Base-by-base conservation (phyloP, 1,140 invertebrate genomes). In the Triops longicaudatus region DNA sequence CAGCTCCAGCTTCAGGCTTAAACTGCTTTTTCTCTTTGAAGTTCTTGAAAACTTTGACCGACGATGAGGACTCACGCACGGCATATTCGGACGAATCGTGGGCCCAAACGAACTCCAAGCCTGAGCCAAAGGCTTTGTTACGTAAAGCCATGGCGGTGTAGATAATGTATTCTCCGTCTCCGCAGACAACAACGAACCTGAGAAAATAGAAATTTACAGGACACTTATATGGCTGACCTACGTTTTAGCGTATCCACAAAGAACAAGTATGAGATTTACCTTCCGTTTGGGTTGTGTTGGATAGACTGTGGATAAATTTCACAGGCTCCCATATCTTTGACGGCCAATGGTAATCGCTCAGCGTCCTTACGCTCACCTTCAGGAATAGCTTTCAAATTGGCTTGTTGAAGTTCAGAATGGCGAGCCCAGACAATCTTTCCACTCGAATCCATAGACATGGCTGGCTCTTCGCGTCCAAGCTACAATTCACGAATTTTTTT, bases 291-390 rank as follows among this genome's bases (percentile, higher is more conserved):
- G 87, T 98, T 99, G 82, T 99, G 98, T 26, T 94, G 92, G 79
- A 99, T 96, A 0, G 93, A 98, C 83, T 99, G 98, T 0, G 98
- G 98, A 84, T 99, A 99, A 80, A 99, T 98, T 86, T 99, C 98
- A 86, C 97, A 99, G 26, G 95, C 95, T 0, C 98, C 98, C 95
- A 99, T 98, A 81, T 99, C 98, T 84, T 99, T 99, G 0, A 98
- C 92, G 2, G 93, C 91, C 9, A 99, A 87, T 2, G 97, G 93
- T 0, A 99, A 85, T 10, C 96, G 88, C 85, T 98, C 95, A 0
- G 96, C 96, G 84, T 98, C 96, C 83, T 93, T 93, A 73, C 93
- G 88, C 82, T 93, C 92, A 86, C 82, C 86, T 75, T 83, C 84
- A 31, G 81, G 79, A 27, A 95, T 83, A 0, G 92, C 89, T 84